These are phyloP conservation scores for Lepus europaeus DNA, from an alignment of 2,113 vertebrate genomes.

Conservation along the genomic window DNA sequence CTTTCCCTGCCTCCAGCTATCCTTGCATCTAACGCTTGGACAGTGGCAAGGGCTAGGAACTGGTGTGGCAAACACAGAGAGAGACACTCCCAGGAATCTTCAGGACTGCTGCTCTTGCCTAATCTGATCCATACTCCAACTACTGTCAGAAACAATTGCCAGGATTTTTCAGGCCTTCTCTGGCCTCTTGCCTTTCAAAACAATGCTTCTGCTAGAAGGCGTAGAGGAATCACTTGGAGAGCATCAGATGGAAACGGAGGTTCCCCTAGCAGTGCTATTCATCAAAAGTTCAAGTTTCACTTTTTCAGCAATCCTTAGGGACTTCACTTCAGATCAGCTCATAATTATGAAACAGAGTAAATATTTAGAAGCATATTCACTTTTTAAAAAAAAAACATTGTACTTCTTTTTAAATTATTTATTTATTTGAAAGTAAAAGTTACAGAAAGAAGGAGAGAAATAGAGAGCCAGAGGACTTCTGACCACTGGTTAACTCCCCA, in stretches of 20 bases:
- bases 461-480: too few relatives aligned
- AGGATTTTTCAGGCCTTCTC: background rate
- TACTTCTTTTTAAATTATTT: too few relatives aligned
- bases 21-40: conserved; percentile 29
- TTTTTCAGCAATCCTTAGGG: background rate
- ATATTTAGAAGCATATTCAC: background rate
- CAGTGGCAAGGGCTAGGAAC: background rate
- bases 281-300: background rate
- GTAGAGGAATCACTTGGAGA: background rate
- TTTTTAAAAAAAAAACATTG: too few relatives aligned
- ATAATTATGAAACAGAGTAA: background rate
- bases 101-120: conserved; percentile 3
- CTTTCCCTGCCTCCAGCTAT: background rate
- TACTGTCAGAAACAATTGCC: conserved; percentile 41
- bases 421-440: too few relatives aligned
- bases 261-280: background rate
- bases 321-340: background rate
- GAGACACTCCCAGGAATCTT: background rate
- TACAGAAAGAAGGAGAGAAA: too few relatives aligned
- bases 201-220: background rate
- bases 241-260: background rate
- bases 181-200: conserved; percentile 47
- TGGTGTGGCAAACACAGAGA: background rate
- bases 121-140: background rate
- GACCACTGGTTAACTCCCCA: too few relatives aligned